Conservation (phyloP, 2,113 vertebrate genomes). For the Xiphias gladius region DNA sequence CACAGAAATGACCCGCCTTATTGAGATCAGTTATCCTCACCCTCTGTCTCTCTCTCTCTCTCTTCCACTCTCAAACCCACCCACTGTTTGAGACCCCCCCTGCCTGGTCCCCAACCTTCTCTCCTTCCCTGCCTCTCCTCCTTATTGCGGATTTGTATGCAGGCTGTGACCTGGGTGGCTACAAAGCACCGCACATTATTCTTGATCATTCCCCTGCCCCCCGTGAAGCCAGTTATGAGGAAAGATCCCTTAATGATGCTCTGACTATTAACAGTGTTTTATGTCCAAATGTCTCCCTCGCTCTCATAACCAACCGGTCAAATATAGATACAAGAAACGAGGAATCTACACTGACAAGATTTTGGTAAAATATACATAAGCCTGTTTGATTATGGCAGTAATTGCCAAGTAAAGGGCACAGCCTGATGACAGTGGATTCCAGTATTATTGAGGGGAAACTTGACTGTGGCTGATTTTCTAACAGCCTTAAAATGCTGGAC, state of each 20-base stretch:
- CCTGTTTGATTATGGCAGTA: constrained; percentile 65
- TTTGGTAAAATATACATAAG: constrained; percentile 74
- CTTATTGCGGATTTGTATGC: constrained; percentile 95
- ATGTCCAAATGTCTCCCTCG: constrained; percentile 91
- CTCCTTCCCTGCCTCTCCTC: constrained; percentile 71
- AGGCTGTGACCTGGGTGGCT: constrained; percentile 94
- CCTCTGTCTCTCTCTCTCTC: constrained; percentile 59
- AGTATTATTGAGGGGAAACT: constrained; percentile 3
- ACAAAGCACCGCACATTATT: constrained; percentile 95
- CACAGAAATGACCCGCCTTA: constrained; percentile 95
- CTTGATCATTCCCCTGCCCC: constrained; percentile 97
- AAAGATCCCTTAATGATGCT: constrained; percentile 97
- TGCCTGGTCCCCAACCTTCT: constrained; percentile 64
- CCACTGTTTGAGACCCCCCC: constrained; percentile 72
- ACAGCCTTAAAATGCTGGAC: background rate
- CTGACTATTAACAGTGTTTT: constrained; percentile 94
- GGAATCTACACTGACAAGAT: constrained; percentile 70
- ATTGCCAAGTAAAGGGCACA: constrained; percentile 54
- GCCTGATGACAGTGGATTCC: constrained; percentile 17
- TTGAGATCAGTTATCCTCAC: constrained; percentile 86
- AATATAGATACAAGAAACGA: constrained; percentile 79
- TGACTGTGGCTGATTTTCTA: background rate
- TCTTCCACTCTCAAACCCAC: constrained; percentile 70
- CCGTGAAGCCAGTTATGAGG: constrained; percentile 94
- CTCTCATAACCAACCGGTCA: constrained; percentile 82